These are phyloP conservation scores for Prosapia bicincta DNA, from an alignment of 2,888 invertebrate species.

Conservation along the genomic window DNA sequence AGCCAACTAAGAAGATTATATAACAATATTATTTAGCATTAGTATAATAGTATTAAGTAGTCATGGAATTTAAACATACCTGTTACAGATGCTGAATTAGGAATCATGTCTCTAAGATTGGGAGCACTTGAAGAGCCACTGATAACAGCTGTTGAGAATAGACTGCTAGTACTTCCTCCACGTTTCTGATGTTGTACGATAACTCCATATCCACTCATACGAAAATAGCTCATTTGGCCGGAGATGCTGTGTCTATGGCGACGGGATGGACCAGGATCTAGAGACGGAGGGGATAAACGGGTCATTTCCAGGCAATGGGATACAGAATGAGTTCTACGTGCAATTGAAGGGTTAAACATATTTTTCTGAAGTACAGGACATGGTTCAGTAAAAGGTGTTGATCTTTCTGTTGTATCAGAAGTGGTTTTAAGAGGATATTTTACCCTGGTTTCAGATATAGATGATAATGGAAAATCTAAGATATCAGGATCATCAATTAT, in stretches of 20 bases:
- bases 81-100: conserved; percentile 66
- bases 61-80: conserved; percentile 52
- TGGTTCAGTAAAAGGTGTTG: not conserved
- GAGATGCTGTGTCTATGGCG: conserved; percentile 95
- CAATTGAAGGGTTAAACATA: not conserved
- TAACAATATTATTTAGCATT: no score
- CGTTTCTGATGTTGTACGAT: conserved; percentile 55
- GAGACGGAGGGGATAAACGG: conserved; percentile 25
- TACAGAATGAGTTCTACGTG: conserved; percentile 24
- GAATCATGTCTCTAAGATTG: conserved; percentile 83
- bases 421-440: conserved; percentile 3
- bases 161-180: conserved; percentile 71
- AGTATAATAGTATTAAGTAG: no score
- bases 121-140: conserved; percentile 92
- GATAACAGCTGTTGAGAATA: conserved; percentile 95
- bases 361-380: not conserved
- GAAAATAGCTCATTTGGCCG: conserved; percentile 92
- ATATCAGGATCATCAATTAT: conserved; percentile 16
- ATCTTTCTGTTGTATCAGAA: not conserved
- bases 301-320: conserved; percentile 27
- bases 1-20: no score
- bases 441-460: conserved; percentile 4
- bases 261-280: conserved; percentile 51
- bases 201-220: conserved; percentile 61
- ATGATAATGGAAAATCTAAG: not conserved